A percentile compares a stretch with the other conserved stretches of the same genome.
These are phyloP conservation scores for Chymomyza caudatula DNA, from an alignment of 2,888 invertebrate genomes.

Conservation along the genomic window DNA sequence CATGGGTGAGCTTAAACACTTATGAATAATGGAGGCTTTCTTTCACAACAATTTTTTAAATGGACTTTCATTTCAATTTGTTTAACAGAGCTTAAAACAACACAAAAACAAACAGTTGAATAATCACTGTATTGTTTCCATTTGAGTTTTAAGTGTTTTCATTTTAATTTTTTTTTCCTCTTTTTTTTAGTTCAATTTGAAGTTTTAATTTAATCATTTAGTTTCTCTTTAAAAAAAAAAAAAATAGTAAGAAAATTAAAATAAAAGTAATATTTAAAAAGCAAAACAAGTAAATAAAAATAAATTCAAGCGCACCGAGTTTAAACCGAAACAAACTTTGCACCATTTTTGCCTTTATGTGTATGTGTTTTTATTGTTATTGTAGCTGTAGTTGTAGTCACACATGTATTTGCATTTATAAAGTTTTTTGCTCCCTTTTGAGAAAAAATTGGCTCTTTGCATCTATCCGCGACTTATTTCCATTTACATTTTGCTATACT, in stretches of 20 bases:
- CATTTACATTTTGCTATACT: constrained; percentile 27
- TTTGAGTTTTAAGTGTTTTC: constrained; percentile 24
- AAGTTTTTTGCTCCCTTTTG: no score
- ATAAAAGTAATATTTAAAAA: constrained; percentile 17
- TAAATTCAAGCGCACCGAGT: constrained; percentile 74
- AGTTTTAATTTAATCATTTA: constrained; percentile 7
- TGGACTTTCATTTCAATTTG: constrained; percentile 20
- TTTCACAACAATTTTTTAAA: constrained; percentile 23
- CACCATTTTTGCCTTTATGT: constrained; percentile 53
- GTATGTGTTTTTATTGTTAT: constrained; percentile 37
- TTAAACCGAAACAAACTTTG: constrained; percentile 77
- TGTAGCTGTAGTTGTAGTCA: background rate
- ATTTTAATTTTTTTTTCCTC: constrained; percentile 18
- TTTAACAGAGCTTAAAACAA: constrained; percentile 12
- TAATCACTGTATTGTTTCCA: constrained; percentile 36
- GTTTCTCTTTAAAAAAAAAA: constrained; percentile 10
- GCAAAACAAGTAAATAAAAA: constrained; percentile 39
- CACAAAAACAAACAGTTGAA: constrained; percentile 15
- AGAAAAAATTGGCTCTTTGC: no score
- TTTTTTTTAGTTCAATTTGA: constrained; percentile 3
- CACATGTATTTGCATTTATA: constrained; percentile 49
- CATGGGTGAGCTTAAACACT: background rate
- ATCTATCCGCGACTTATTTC: no score
- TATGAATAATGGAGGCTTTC: constrained; percentile 21
- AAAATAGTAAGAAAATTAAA: constrained; percentile 11